Percentiles rank a stretch among this genome's conserved stretches.
phyloP scores from a whole-genome alignment of 2,113 vertebrate species.

The Cygnus atratus region DNA sequence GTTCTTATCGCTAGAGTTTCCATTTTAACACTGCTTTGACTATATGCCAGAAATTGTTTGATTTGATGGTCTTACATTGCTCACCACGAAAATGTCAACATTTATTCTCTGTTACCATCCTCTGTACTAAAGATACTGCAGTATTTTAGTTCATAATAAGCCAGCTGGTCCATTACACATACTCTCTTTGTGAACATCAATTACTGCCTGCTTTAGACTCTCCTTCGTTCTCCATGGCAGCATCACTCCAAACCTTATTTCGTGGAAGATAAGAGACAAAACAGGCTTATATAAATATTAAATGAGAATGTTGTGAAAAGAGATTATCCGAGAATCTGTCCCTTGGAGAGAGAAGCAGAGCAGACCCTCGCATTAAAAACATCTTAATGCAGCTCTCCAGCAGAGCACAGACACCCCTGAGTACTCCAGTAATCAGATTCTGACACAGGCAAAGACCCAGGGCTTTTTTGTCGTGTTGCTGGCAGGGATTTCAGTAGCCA shows the following conservation, averaged over 20 bases:
- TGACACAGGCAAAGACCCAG: not conserved
- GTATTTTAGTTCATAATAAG: conserved; percentile 40
- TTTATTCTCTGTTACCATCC: conserved; percentile 22
- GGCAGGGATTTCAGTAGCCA: not conserved
- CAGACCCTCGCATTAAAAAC: not conserved
- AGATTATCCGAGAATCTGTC: conserved; percentile 30
- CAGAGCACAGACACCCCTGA: not conserved
- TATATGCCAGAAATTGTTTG: conserved; percentile 60
- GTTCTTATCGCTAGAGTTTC: conserved; percentile 40
- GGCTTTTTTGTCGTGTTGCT: not conserved
- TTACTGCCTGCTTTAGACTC: conserved; percentile 50
- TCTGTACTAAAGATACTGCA: conserved; percentile 49
- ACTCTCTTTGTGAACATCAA: conserved; percentile 30
- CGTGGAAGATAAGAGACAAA: conserved; percentile 21
- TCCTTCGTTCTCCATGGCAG: conserved; percentile 29
- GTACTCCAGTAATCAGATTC: not conserved
- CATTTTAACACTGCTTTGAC: conserved; percentile 56
- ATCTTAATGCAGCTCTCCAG: not conserved
- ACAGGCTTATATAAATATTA: conserved; percentile 52
- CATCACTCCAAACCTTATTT: conserved; percentile 35
- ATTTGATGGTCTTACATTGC: conserved; percentile 60
- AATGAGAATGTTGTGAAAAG: conserved; percentile 40
- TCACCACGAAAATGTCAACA: conserved; percentile 63
- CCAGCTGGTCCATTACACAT: conserved; percentile 57
- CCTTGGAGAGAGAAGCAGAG: conserved; percentile 21